Evolutionary conservation across 2,888 invertebrate genomes (phyloP).

Genomic region (Leptinotarsa rubiginosa): DNA sequence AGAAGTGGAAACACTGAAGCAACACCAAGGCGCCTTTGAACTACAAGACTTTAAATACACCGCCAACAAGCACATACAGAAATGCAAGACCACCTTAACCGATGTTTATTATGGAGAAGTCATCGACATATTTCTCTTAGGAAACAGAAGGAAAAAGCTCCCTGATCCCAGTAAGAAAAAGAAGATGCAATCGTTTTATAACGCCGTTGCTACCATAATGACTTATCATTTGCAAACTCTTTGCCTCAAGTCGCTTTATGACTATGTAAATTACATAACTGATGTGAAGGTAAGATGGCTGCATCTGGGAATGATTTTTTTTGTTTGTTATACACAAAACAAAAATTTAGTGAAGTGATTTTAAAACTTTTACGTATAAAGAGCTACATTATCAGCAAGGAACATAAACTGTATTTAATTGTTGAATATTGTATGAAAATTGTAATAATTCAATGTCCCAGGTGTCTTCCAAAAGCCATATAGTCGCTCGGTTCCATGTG

Average conservation of each 20-base stretch:
- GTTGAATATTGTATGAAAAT: too few relatives aligned
- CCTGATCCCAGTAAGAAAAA: slow-evolving; percentile 75
- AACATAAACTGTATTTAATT: too few relatives aligned
- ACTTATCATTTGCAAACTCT: slow-evolving; percentile 86
- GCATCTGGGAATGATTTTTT: slow-evolving; percentile 17
- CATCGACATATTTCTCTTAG: slow-evolving; percentile 74
- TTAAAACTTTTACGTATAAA: too few relatives aligned
- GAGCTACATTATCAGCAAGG: too few relatives aligned
- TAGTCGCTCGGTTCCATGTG: too few relatives aligned
- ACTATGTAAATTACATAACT: slow-evolving; percentile 81
- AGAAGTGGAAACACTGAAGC: slow-evolving; percentile 71
- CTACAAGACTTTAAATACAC: slow-evolving; percentile 73
- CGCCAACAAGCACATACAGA: slow-evolving; percentile 73
- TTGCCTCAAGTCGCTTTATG: slow-evolving; percentile 82
- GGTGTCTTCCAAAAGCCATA: too few relatives aligned
- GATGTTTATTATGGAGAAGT: slow-evolving; percentile 76
- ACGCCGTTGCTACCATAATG: slow-evolving; percentile 89
- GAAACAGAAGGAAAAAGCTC: slow-evolving; percentile 75
- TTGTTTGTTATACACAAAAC: too few relatives aligned
- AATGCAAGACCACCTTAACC: slow-evolving; percentile 75
- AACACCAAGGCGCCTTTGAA: slow-evolving; percentile 75
- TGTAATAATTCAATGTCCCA: too few relatives aligned
- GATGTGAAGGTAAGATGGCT: slow-evolving; percentile 75
- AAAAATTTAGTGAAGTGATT: too few relatives aligned
- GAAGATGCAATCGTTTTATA: slow-evolving; percentile 82